Conservation (phyloP, 2,888 invertebrate species). For the Agrochola circellaris region DNA sequence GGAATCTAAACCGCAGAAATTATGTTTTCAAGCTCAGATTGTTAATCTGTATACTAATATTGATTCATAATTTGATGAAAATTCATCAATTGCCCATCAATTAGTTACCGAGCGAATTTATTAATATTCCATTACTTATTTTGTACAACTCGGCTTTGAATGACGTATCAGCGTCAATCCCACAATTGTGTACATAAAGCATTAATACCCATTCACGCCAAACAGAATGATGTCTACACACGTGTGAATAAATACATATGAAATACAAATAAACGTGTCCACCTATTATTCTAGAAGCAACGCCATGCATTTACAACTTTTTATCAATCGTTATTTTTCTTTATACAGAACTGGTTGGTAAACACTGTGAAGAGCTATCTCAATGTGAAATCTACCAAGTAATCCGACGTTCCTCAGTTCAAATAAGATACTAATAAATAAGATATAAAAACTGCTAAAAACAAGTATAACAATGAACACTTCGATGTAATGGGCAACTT, state of each 20-base stretch:
- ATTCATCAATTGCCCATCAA: slow-evolving; percentile 12
- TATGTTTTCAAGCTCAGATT: background rate
- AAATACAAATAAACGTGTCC: slow-evolving; percentile 41
- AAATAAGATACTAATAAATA: slow-evolving; percentile 38
- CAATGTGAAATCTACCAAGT: slow-evolving; percentile 34
- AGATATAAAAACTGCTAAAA: slow-evolving; percentile 52
- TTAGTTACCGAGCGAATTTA: background rate
- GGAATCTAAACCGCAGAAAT: background rate
- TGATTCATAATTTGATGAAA: slow-evolving; percentile 28
- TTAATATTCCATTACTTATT: slow-evolving; percentile 19
- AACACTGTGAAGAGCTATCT: slow-evolving; percentile 17
- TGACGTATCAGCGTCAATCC: slow-evolving; percentile 37
- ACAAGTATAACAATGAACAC: slow-evolving; percentile 54
- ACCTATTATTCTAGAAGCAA: slow-evolving; percentile 23
- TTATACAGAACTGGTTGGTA: slow-evolving; percentile 11
- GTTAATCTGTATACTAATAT: background rate
- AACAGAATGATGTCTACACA: slow-evolving; percentile 28
- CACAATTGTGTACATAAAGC: slow-evolving; percentile 56
- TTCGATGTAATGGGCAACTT: slow-evolving; percentile 53
- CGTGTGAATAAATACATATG: slow-evolving; percentile 41
- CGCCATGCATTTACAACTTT: slow-evolving; percentile 30
- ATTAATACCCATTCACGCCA: slow-evolving; percentile 39
- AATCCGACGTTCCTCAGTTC: slow-evolving; percentile 13
- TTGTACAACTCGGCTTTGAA: slow-evolving; percentile 28
- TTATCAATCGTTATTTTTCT: slow-evolving; percentile 24